Evolutionary conservation across 2,888 invertebrate genomes (phyloP).

Genomic region (Dastarcus helophoroides): DNA sequence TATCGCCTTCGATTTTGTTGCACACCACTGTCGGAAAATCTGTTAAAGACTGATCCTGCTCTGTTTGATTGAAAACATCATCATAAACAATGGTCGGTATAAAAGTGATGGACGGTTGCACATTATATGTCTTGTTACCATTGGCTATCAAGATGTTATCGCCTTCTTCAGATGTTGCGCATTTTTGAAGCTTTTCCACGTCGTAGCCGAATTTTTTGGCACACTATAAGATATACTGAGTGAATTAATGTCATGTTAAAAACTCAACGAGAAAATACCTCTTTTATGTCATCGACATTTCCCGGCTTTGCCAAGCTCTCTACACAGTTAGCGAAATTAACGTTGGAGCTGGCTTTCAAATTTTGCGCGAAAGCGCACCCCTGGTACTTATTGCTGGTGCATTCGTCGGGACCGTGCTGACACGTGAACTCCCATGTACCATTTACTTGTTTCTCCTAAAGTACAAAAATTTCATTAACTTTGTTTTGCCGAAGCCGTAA

Average conservation of each 20-base stretch:
- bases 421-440: constrained; percentile 21
- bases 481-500: too few relatives aligned
- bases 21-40: constrained; percentile 7
- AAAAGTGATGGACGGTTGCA: constrained; percentile 6
- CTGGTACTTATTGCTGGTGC: constrained; percentile 8
- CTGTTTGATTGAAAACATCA: constrained; percentile 6
- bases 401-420: constrained; percentile 19
- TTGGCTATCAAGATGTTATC: constrained; percentile 5
- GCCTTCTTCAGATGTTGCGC: constrained; percentile 2
- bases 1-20: too few relatives aligned
- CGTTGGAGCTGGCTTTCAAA: constrained; percentile 4
- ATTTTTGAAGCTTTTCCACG: constrained; percentile 3
- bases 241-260: too few relatives aligned
- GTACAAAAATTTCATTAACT: too few relatives aligned
- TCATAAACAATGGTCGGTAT: constrained; percentile 7
- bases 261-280: too few relatives aligned
- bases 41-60: constrained; percentile 5
- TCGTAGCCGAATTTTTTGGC: constrained; percentile 5
- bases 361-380: constrained; percentile 8
- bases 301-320: constrained; percentile 6
- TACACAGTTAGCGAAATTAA: constrained; percentile 7
- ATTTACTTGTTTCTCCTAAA: too few relatives aligned
- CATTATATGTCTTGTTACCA: constrained; percentile 6
- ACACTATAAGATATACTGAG: constrained; percentile 7
- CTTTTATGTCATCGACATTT: constrained; percentile 1